phyloP scores from a whole-genome alignment of 1,140 invertebrate genomes.

The Drosophila obscura region DNA sequence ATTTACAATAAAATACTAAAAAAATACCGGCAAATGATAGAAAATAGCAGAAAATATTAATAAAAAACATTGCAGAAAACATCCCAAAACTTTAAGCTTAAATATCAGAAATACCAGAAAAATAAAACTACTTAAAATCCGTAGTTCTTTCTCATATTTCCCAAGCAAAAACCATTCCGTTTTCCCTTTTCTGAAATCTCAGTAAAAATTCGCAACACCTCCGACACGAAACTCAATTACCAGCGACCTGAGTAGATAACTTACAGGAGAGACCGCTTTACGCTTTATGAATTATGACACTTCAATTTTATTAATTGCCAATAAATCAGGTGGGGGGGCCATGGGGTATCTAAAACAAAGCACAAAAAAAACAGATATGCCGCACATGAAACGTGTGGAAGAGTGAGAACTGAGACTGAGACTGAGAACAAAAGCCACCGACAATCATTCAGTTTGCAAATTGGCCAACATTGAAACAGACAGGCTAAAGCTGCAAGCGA shows the following conservation, averaged over 20 bases:
- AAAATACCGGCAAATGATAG: too few species aligned
- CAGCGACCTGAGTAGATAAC: conserved; percentile 14
- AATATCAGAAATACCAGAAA: too few species aligned
- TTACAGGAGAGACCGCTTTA: conserved; percentile 21
- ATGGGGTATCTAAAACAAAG: conserved; percentile 54
- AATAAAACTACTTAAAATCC: too few species aligned
- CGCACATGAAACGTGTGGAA: not conserved
- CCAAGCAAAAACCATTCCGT: not conserved
- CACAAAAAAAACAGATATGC: conserved; percentile 44
- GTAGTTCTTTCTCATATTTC: not conserved
- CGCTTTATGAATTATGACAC: conserved; percentile 69
- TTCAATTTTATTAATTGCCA: conserved; percentile 83
- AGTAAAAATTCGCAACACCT: not conserved
- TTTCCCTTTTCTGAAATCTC: not conserved
- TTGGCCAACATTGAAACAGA: conserved; percentile 80
- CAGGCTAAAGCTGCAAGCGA: conserved; percentile 68
- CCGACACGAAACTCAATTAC: conserved; percentile 10
- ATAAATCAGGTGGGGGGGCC: conserved; percentile 69
- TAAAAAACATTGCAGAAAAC: too few species aligned
- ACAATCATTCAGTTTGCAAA: conserved; percentile 78
- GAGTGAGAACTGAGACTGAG: not conserved
- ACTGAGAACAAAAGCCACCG: conserved; percentile 74
- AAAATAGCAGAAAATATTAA: too few species aligned
- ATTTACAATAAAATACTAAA: too few species aligned
- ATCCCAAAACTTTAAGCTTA: too few species aligned